These are phyloP conservation scores for Drosophila bunnanda DNA, from an alignment of 2,888 invertebrate genomes.

Conservation along the genomic window DNA sequence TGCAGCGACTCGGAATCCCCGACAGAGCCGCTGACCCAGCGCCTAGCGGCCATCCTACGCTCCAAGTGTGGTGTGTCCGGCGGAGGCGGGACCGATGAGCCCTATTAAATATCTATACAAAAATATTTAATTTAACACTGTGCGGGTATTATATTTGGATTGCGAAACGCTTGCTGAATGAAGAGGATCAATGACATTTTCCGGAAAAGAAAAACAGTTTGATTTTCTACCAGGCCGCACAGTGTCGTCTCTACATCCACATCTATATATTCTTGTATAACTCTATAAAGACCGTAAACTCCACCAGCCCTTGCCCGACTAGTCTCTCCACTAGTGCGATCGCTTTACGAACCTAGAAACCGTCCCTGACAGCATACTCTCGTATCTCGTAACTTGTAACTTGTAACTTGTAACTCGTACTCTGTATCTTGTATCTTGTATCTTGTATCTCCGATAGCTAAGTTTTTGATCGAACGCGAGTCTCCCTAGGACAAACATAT, in stretches of 20 bases:
- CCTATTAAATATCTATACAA: conserved; percentile 44
- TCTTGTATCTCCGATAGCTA: conserved; percentile 51
- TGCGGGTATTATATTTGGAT: conserved; percentile 28
- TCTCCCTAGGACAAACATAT: conserved; percentile 83
- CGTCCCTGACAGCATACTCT: conserved; percentile 71
- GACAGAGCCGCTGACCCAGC: conserved; percentile 84
- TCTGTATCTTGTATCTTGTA: conserved; percentile 34
- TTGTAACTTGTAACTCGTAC: conserved; percentile 31
- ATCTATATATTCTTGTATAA: conserved; percentile 70
- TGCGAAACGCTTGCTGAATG: conserved; percentile 9
- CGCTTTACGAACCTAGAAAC: conserved; percentile 80
- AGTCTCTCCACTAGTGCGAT: conserved; percentile 65
- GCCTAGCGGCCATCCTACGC: conserved; percentile 83
- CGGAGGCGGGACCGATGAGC: conserved; percentile 54
- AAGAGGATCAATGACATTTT: conserved; percentile 4
- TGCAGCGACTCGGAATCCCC: conserved; percentile 85
- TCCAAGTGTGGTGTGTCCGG: conserved; percentile 83
- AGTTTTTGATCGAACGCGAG: conserved; percentile 46
- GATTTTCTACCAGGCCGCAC: conserved; percentile 38
- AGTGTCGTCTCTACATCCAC: conserved; percentile 35
- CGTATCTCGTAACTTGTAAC: conserved; percentile 45
- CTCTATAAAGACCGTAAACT: conserved; percentile 43
- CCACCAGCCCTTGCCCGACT: conserved; percentile 66
- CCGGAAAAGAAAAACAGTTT: conserved; percentile 5
- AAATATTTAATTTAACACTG: conserved; percentile 20